These are phyloP conservation scores for Nesogale talazaci DNA, from an alignment of 2,113 vertebrate species.

Conservation along the genomic window DNA sequence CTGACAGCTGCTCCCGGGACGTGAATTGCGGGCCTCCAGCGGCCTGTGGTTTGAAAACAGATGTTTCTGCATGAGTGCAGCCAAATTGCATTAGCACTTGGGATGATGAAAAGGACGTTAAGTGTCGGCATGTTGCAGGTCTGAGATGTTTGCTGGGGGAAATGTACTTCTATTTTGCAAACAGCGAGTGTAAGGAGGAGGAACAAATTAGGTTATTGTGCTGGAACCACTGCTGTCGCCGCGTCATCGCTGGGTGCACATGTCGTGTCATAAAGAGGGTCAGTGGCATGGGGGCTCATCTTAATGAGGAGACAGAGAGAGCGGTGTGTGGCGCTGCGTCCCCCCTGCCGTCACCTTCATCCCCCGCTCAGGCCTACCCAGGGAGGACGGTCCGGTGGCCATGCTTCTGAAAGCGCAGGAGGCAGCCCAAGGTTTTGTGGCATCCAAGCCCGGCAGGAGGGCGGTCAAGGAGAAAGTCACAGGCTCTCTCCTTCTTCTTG, in stretches of 20 bases:
- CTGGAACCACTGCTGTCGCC: not conserved
- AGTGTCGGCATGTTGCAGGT: conserved; percentile 1
- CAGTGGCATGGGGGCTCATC: not conserved
- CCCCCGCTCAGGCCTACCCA: not conserved
- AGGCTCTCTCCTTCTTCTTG: not conserved
- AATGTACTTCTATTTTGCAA: conserved; percentile 55
- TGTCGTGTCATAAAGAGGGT: not conserved
- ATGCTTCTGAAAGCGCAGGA: not conserved
- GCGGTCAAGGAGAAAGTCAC: conserved; percentile 1
- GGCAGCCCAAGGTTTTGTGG: not conserved
- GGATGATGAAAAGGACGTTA: conserved; percentile 48
- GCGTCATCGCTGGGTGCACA: not conserved
- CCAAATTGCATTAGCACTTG: conserved; percentile 55
- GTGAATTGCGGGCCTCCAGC: not conserved
- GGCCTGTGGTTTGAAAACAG: conserved; percentile 50
- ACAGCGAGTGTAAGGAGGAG: not conserved
- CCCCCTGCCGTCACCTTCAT: not conserved
- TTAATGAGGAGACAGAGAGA: conserved; percentile 11
- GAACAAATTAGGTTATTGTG: conserved; percentile 49
- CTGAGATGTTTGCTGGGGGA: not conserved
- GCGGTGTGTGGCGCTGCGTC: rapidly evolving
- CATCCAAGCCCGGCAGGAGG: not conserved
- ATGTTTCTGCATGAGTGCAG: conserved; percentile 49
- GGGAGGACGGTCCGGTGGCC: not conserved
- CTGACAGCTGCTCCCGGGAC: conserved; percentile 42